Percentiles rank a stretch among this genome's conserved stretches.
Conservation (phyloP, 2,113 vertebrate species). For the Heterochromis multidens region DNA sequence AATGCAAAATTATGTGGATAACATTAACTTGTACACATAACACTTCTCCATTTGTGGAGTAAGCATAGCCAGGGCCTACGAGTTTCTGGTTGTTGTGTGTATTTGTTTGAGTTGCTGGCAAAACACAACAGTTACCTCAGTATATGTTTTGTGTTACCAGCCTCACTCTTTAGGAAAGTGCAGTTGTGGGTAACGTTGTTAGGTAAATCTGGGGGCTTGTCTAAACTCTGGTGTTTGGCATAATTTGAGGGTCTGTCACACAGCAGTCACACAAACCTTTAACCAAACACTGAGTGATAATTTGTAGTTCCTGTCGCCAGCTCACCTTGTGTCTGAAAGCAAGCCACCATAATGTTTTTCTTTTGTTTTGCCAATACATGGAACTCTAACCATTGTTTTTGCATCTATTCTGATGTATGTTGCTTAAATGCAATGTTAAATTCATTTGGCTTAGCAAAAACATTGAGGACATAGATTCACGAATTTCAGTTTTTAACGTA, state of each 20-base stretch:
- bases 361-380: not conserved
- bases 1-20: rapidly evolving
- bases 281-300: not conserved
- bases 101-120: not conserved
- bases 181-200: not conserved
- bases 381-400: not conserved
- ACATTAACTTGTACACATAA: not conserved
- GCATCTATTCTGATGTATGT: not conserved
- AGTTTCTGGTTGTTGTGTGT: not conserved
- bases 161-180: not conserved
- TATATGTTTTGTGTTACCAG: not conserved
- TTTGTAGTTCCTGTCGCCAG: not conserved
- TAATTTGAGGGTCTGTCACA: not conserved
- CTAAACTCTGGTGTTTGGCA: not conserved
- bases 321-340: not conserved
- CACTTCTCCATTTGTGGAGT: not conserved
- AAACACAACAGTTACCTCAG: not conserved
- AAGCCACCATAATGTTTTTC: not conserved
- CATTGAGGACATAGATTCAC: not conserved
- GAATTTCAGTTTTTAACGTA: not conserved
- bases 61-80: not conserved
- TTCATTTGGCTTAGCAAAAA: not conserved
- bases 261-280: not conserved
- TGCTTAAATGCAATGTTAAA: not conserved
- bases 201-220: not conserved